These are phyloP conservation scores for Neodiprion virginianus DNA, from an alignment of 1,140 invertebrate genomes.

Conservation along the genomic window DNA sequence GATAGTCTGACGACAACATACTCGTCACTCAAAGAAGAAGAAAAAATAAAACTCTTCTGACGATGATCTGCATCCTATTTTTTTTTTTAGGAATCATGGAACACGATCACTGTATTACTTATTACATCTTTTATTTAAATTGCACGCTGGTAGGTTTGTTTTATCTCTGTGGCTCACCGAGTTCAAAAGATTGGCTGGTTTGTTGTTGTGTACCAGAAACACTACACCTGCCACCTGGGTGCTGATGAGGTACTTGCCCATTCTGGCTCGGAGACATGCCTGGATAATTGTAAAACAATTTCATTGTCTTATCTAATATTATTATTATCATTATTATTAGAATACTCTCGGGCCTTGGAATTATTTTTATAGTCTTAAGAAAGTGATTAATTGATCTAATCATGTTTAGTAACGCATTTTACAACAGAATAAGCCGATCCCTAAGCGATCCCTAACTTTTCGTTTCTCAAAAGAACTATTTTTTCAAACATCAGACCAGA, in stretches of 20 bases:
- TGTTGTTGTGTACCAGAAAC: slow-evolving; percentile 46
- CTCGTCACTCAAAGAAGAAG: background rate
- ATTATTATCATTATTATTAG: background rate
- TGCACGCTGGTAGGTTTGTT: slow-evolving; percentile 22
- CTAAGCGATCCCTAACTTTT: background rate
- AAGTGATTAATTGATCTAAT: slow-evolving; percentile 18
- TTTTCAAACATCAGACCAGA: no score
- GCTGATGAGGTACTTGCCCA: slow-evolving; percentile 44
- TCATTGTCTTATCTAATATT: background rate
- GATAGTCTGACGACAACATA: background rate
- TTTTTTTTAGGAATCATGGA: no score
- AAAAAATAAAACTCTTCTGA: background rate
- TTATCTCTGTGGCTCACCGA: slow-evolving; percentile 59
- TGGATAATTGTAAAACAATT: slow-evolving; percentile 32
- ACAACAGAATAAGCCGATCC: background rate
- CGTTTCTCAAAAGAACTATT: background rate
- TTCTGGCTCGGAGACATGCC: slow-evolving; percentile 61
- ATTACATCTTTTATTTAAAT: background rate
- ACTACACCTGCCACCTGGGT: slow-evolving; percentile 53
- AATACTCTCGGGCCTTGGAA: background rate
- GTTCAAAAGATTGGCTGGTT: slow-evolving; percentile 50
- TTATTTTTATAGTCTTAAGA: background rate
- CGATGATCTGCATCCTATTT: background rate
- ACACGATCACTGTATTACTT: background rate
- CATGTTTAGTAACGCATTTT: background rate